Evolutionary conservation across 2,797 vertebrate genomes (phyloP).

Genomic region (Mormyrops attenuatus): DNA sequence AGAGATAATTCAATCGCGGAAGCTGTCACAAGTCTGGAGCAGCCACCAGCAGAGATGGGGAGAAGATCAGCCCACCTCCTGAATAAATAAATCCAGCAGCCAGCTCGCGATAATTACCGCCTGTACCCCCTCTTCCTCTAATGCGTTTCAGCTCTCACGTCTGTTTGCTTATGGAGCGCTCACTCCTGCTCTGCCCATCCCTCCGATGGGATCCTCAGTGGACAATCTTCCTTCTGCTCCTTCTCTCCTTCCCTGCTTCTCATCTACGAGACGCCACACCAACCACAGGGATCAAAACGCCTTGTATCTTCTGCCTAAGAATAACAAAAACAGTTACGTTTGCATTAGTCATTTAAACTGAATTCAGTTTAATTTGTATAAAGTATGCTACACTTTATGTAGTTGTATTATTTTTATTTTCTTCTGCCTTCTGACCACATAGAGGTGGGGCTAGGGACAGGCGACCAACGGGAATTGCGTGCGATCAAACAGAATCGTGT

Average conservation of each 20-base stretch:
- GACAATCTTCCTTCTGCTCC: not conserved
- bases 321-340: not conserved
- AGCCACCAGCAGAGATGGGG: not conserved
- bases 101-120: not conserved
- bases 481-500: conserved; percentile 2
- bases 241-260: not conserved
- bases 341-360: not conserved
- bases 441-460: not conserved
- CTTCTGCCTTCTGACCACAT: not conserved
- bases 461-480: not conserved
- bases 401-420: not conserved
- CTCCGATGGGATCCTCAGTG: not conserved
- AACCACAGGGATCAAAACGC: not conserved
- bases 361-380: not conserved
- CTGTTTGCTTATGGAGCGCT: not conserved
- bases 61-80: not conserved
- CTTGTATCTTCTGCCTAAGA: not conserved
- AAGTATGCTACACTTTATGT: not conserved
- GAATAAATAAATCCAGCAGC: not conserved
- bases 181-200: not conserved
- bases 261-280: not conserved
- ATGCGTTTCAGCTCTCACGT: not conserved
- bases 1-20: not conserved
- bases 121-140: not conserved
- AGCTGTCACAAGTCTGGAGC: not conserved